Percentiles rank a stretch among this genome's conserved stretches.
These are phyloP conservation scores for Morpho deidamia DNA, from an alignment of 2,888 invertebrate species.

Conservation along the genomic window DNA sequence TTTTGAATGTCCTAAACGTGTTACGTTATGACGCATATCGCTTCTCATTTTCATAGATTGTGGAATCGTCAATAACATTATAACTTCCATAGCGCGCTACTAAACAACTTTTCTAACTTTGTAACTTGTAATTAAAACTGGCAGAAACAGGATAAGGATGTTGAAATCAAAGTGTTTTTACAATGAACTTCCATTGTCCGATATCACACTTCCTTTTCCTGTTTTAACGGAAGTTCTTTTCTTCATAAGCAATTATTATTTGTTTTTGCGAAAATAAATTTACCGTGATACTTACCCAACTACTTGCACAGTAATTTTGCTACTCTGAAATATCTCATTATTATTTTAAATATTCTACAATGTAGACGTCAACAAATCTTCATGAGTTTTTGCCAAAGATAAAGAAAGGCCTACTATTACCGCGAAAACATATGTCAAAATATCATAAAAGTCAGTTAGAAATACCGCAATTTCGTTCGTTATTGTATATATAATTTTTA, in stretches of 20 bases:
- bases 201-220: constrained; percentile 76
- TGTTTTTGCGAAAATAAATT: not conserved
- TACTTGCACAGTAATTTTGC: constrained; percentile 1
- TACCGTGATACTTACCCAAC: not conserved
- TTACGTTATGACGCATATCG: too few species aligned
- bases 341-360: constrained; percentile 15
- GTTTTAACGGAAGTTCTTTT: constrained; percentile 45
- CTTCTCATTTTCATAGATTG: not conserved
- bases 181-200: constrained; percentile 52
- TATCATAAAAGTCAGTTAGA: not conserved
- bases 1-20: too few species aligned
- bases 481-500: too few species aligned
- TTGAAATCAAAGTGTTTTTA: constrained; percentile 28
- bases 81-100: constrained; percentile 5
- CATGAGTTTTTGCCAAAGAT: constrained; percentile 19
- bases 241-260: constrained; percentile 10
- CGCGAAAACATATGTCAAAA: constrained; percentile 36
- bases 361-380: constrained; percentile 33
- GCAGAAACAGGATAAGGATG: constrained; percentile 49
- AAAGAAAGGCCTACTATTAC: constrained; percentile 26
- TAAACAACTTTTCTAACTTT: constrained; percentile 11
- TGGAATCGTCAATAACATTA: not conserved
- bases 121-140: not conserved
- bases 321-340: constrained; percentile 8
- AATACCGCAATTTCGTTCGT: too few species aligned